phyloP scores from a whole-genome alignment of 2,888 invertebrate genomes.

The Drosophila cracens region DNA sequence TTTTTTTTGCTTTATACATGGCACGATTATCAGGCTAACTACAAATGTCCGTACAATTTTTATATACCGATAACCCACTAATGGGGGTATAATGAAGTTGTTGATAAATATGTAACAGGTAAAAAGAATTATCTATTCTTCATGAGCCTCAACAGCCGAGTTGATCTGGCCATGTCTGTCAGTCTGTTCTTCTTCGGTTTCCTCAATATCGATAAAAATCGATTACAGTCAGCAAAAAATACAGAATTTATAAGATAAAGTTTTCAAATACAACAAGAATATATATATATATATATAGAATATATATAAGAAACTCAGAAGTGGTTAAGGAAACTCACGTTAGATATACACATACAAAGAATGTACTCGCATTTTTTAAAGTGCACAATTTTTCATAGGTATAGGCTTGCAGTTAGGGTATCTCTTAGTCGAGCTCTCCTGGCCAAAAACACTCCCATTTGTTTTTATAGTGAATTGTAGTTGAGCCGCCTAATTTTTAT shows the following conservation, averaged over 20 bases:
- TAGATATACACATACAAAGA: neutral
- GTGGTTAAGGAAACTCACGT: neutral
- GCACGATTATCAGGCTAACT: constrained; percentile 29
- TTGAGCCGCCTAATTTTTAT: neutral
- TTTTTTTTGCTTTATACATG: constrained; percentile 1
- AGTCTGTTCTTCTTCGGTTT: neutral
- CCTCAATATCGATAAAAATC: neutral
- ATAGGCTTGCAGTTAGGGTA: neutral
- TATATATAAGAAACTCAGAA: neutral
- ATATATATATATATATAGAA: neutral
- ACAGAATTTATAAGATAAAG: neutral
- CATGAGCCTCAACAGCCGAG: neutral
- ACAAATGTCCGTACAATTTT: neutral
- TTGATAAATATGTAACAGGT: neutral
- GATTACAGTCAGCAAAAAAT: neutral
- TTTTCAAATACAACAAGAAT: neutral
- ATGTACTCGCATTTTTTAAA: neutral
- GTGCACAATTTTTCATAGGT: neutral
- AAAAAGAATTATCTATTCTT: neutral
- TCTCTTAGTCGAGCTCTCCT: neutral
- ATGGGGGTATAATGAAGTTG: neutral
- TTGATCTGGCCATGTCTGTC: neutral
- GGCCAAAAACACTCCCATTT: neutral
- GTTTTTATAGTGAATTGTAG: neutral
- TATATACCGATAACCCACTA: neutral